phyloP scores from a whole-genome alignment of 2,797 vertebrate species.

The Gymnopithys bicolor region DNA sequence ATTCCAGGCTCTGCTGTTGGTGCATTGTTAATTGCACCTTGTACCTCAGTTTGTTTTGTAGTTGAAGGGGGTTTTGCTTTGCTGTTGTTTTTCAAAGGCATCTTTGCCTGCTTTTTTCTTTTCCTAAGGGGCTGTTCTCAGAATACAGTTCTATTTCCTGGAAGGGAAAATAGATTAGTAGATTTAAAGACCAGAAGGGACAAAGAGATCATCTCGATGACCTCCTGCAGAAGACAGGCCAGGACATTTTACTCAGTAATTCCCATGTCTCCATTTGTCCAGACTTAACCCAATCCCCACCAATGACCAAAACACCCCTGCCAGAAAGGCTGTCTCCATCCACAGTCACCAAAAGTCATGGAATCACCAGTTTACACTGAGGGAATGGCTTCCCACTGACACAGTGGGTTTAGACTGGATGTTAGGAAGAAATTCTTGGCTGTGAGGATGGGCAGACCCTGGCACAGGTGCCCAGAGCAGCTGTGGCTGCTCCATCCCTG shows the following conservation, averaged over 20 bases:
- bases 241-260: conserved; percentile 35
- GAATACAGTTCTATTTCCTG: conserved; percentile 44
- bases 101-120: neutral
- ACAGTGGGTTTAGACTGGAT: neutral
- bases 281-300: conserved; percentile 18
- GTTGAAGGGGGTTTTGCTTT: conserved; percentile 29
- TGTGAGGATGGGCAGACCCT: fast-evolving
- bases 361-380: neutral
- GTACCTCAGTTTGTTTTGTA: conserved; percentile 66
- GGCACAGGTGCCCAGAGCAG: neutral
- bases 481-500: neutral
- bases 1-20: conserved; percentile 69
- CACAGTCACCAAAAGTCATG: fast-evolving
- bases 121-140: conserved; percentile 44
- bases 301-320: neutral
- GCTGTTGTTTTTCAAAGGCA: conserved; percentile 55
- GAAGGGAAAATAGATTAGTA: conserved; percentile 59
- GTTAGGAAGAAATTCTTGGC: neutral
- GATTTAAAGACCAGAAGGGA: conserved; percentile 64
- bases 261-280: conserved; percentile 21
- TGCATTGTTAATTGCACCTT: conserved; percentile 70
- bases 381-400: neutral
- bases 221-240: conserved; percentile 50
- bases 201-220: conserved; percentile 48
- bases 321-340: neutral